Evolutionary conservation across 1,140 invertebrate genomes (phyloP).

Genomic region (Heliconius melpomene): DNA sequence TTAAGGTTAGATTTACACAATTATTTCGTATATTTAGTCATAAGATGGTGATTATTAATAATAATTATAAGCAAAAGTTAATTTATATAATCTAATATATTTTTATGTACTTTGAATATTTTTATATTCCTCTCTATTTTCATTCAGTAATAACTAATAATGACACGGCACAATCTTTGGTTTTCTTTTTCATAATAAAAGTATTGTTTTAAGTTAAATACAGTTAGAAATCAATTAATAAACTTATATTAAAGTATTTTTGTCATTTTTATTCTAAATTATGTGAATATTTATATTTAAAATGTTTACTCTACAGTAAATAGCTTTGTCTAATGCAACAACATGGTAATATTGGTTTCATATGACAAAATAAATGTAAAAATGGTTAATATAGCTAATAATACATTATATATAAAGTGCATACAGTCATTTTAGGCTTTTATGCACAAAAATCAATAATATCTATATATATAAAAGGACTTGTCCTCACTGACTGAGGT

Average conservation of each 20-base stretch:
- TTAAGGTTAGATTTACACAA: neutral
- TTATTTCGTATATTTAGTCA: neutral
- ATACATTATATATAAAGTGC: neutral
- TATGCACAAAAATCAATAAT: slow-evolving; percentile 49
- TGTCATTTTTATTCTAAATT: neutral
- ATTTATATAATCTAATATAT: neutral
- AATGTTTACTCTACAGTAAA: neutral
- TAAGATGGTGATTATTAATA: neutral
- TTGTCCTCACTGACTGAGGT: too few species aligned
- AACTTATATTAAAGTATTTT: neutral
- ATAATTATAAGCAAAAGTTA: neutral
- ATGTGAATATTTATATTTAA: neutral
- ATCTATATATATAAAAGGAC: too few species aligned
- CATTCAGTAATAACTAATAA: neutral
- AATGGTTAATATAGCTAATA: neutral
- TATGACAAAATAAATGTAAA: neutral
- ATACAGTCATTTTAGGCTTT: neutral
- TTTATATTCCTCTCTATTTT: neutral
- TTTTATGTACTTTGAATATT: neutral
- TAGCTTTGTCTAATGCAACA: neutral
- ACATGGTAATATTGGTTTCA: neutral
- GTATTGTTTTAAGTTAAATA: neutral
- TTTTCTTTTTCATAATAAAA: neutral
- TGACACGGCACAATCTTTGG: neutral
- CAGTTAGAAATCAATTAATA: neutral